These are phyloP conservation scores for Limnephilus lunatus DNA, from an alignment of 2,888 invertebrate genomes.

Conservation along the genomic window DNA sequence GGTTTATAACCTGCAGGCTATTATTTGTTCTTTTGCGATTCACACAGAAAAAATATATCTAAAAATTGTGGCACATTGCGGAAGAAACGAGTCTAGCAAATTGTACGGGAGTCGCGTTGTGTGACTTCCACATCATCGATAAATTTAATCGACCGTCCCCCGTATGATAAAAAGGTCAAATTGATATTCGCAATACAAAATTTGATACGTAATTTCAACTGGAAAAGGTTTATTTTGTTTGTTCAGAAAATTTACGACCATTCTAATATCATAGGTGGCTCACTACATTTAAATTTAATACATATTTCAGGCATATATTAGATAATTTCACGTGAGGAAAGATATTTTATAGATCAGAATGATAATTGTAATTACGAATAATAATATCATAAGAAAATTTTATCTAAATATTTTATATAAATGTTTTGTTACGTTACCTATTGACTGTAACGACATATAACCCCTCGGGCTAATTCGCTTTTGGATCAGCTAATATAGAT, in stretches of 20 bases:
- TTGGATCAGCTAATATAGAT: no score
- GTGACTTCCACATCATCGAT: background rate
- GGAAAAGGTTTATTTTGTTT: background rate
- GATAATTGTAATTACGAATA: background rate
- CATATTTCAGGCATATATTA: background rate
- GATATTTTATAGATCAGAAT: background rate
- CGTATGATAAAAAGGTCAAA: background rate
- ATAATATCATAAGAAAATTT: no score
- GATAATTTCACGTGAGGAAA: background rate
- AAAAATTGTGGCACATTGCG: background rate
- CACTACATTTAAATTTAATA: background rate
- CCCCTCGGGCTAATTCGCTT: no score
- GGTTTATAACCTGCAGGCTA: background rate
- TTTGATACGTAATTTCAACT: background rate
- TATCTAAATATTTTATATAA: no score
- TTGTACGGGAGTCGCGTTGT: background rate
- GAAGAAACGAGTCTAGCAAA: background rate
- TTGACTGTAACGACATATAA: no score
- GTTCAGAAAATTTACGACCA: background rate
- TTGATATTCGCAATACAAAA: background rate
- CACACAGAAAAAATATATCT: background rate
- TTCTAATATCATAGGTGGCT: background rate
- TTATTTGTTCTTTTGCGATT: background rate
- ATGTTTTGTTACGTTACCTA: no score
- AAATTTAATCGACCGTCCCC: background rate